phyloP scores from a whole-genome alignment of 2,888 invertebrate species.

The Sinodicranocentrus sp. region DNA sequence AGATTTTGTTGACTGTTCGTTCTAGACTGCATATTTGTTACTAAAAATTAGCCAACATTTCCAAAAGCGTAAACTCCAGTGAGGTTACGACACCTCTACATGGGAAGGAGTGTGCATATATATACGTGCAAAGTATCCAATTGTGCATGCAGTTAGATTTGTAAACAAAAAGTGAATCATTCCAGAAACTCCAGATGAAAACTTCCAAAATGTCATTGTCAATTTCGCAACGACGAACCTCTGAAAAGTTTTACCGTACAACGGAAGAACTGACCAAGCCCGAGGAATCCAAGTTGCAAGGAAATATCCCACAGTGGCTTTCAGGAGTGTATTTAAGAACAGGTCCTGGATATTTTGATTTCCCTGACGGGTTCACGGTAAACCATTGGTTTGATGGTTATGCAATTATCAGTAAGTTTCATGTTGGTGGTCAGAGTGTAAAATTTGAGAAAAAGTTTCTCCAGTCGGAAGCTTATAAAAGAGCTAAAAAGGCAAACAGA shows the following conservation, averaged over 20 bases:
- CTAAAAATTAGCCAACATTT: too few relatives aligned
- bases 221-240: conserved; percentile 55
- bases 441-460: conserved; percentile 78
- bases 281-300: conserved; percentile 54
- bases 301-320: conserved; percentile 62
- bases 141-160: too few relatives aligned
- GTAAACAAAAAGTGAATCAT: too few relatives aligned
- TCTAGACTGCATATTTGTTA: too few relatives aligned
- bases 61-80: too few relatives aligned
- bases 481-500: conserved; percentile 71
- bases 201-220: conserved; percentile 52
- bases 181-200: neutral
- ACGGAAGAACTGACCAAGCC: conserved; percentile 64
- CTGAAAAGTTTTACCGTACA: conserved; percentile 67
- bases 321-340: conserved; percentile 52
- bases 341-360: conserved; percentile 61
- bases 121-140: too few relatives aligned
- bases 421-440: conserved; percentile 72
- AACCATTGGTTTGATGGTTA: conserved; percentile 70
- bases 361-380: conserved; percentile 60
- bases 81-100: too few relatives aligned
- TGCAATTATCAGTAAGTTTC: conserved; percentile 70
- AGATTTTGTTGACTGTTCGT: too few relatives aligned
- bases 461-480: conserved; percentile 79
- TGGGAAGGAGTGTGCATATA: too few relatives aligned